These are phyloP conservation scores for Drosophila recens DNA, from an alignment of 2,888 invertebrate species.

Conservation along the genomic window DNA sequence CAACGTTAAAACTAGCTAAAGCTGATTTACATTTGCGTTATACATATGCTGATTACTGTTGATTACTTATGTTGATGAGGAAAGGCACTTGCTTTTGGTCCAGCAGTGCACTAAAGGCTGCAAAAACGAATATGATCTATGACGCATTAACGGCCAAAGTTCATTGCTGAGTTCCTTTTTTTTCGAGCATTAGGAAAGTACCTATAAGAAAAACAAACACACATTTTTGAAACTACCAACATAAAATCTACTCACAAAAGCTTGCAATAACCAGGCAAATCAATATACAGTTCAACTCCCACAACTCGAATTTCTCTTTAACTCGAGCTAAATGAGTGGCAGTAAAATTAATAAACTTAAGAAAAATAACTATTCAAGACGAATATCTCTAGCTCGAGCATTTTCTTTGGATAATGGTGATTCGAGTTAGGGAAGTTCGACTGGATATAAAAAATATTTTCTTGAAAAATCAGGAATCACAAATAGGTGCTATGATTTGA, in stretches of 20 bases:
- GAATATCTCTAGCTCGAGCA: too few relatives aligned
- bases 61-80: not conserved
- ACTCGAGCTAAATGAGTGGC: too few relatives aligned
- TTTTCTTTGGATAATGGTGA: too few relatives aligned
- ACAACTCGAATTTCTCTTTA: too few relatives aligned
- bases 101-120: constrained; percentile 2
- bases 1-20: not conserved
- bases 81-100: constrained; percentile 14
- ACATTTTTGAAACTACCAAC: not conserved
- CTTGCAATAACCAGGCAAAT: not conserved
- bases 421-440: too few relatives aligned
- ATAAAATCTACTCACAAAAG: too few relatives aligned
- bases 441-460: too few relatives aligned
- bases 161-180: not conserved
- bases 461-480: too few relatives aligned
- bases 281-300: too few relatives aligned
- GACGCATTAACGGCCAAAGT: not conserved
- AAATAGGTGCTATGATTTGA: too few relatives aligned
- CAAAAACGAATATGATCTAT: not conserved
- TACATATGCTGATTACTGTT: not conserved
- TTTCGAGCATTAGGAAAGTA: not conserved
- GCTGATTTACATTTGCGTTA: not conserved
- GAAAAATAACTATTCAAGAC: too few relatives aligned
- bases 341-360: too few relatives aligned
- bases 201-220: not conserved